Evolutionary conservation across 2,888 invertebrate species (phyloP).

Genomic region (Corbicula japonica): DNA sequence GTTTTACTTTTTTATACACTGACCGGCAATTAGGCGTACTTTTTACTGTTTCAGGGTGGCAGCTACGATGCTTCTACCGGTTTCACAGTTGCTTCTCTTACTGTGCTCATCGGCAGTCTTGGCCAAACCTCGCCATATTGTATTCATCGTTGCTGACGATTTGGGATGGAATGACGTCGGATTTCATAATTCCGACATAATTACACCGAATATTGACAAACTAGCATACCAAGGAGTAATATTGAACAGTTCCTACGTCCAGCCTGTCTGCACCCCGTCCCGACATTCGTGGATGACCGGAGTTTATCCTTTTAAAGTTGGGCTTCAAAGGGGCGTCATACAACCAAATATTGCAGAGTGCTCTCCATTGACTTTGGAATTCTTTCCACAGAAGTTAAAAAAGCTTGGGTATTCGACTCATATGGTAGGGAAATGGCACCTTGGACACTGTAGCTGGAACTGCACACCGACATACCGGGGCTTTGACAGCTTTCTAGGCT

Average conservation of each 20-base stretch:
- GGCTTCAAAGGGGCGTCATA: constrained; percentile 80
- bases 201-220: constrained; percentile 86
- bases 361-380: constrained; percentile 75
- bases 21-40: too few species aligned
- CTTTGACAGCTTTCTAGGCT: constrained; percentile 87
- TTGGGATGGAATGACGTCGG: constrained; percentile 86
- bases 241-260: constrained; percentile 86
- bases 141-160: constrained; percentile 75
- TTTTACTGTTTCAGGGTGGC: too few species aligned
- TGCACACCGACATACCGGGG: constrained; percentile 87
- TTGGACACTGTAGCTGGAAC: constrained; percentile 86
- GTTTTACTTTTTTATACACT: too few species aligned
- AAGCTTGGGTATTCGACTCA: constrained; percentile 80
- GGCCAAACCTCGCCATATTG: constrained; percentile 53
- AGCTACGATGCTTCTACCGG: too few species aligned
- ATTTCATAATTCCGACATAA: constrained; percentile 86
- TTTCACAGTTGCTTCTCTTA: too few species aligned
- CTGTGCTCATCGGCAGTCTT: too few species aligned
- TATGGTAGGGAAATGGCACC: constrained; percentile 86
- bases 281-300: constrained; percentile 78
- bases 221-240: constrained; percentile 85
- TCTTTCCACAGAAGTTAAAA: constrained; percentile 77
- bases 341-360: constrained; percentile 71
- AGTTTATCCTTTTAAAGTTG: constrained; percentile 75
- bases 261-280: constrained; percentile 87